A percentile compares a stretch with the other conserved stretches of the same genome.
Evolutionary conservation across 2,888 invertebrate genomes (phyloP).

Genomic region (Drosophila recens): DNA sequence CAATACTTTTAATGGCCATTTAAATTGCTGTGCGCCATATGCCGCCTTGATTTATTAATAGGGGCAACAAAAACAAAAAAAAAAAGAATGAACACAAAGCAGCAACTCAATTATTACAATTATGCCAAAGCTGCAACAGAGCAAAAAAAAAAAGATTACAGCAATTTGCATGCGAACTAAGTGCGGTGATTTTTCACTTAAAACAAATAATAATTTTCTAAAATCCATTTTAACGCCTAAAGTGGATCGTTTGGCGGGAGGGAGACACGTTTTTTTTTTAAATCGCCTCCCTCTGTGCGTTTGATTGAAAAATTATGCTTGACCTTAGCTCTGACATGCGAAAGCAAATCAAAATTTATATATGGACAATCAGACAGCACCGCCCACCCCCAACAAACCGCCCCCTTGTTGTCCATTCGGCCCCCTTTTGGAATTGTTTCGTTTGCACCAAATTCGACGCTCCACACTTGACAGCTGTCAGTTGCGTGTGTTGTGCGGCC

Average conservation of each 20-base stretch:
- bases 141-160: slow-evolving; percentile 14
- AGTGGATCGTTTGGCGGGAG: background rate
- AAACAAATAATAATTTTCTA: slow-evolving; percentile 44
- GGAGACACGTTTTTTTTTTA: too few species aligned
- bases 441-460: slow-evolving; percentile 20
- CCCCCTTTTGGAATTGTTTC: slow-evolving; percentile 36
- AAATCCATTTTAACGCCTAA: slow-evolving; percentile 38
- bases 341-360: slow-evolving; percentile 65
- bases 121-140: slow-evolving; percentile 41
- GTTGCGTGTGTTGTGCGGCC: slow-evolving; percentile 25
- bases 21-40: slow-evolving; percentile 37
- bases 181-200: slow-evolving; percentile 71
- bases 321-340: slow-evolving; percentile 56
- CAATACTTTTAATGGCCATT: slow-evolving; percentile 35
- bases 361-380: slow-evolving; percentile 32
- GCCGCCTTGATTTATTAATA: slow-evolving; percentile 49
- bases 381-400: too few species aligned
- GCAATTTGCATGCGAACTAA: slow-evolving; percentile 42
- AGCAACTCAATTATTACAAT: slow-evolving; percentile 53
- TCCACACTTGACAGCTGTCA: slow-evolving; percentile 64
- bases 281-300: slow-evolving; percentile 7
- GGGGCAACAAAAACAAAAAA: background rate
- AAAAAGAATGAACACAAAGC: background rate
- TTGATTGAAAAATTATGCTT: slow-evolving; percentile 75
- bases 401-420: slow-evolving; percentile 1